Evolutionary conservation across 2,797 vertebrate genomes (phyloP), one percentile per base, ranked within the genome.

Genomic region (Hirundo rustica): DNA sequence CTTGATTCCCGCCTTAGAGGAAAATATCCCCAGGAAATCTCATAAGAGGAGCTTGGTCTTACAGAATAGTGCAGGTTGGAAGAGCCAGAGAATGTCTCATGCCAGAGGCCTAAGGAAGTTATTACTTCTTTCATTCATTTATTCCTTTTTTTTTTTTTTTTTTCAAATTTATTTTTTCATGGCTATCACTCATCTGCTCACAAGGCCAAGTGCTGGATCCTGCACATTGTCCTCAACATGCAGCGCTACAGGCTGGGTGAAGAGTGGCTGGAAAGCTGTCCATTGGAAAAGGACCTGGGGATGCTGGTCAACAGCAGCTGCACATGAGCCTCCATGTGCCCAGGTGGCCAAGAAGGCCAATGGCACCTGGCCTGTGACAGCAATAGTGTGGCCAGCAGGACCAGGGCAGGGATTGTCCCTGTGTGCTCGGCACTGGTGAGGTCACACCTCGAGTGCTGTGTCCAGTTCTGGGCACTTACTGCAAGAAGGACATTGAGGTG

Each of bases 191-290:
- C 19, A 44, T 11, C 19, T 71, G 38, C 47, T 48, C 13, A 42
- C 19, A 72, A 90, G 34, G 34, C 13, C 74, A 38, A 54, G 30
- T 42, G 9, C 53, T 8, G 1, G 18, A 21, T 66, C 60, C 34
- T 48, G 30, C 27, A 38, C 54, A 32, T 21, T 13, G 47, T 12
- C 16, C 60, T 61, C 47, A 60, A 40, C 18, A 20, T 5, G 34
- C 22, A 72, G 40, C 0, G 0, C 47, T 48, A 17, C 13, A 21
- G 22, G 34, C 40, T 1, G 1, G 7, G 5, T 26, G 19, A 8
- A n/a, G 61, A 54, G 13, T 5, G 11, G 7, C 16, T 66, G 53
- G 34, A 78, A 72, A 72, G 18, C 13, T 60, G 53, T 18, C 16
- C 7, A 6, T 13, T 0, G 2, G 34, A 61, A 53, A 48, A 78